Percentiles rank a stretch among this genome's conserved stretches.
phyloP scores from a whole-genome alignment of 2,888 invertebrate genomes.

The Trichopria drosophilae region DNA sequence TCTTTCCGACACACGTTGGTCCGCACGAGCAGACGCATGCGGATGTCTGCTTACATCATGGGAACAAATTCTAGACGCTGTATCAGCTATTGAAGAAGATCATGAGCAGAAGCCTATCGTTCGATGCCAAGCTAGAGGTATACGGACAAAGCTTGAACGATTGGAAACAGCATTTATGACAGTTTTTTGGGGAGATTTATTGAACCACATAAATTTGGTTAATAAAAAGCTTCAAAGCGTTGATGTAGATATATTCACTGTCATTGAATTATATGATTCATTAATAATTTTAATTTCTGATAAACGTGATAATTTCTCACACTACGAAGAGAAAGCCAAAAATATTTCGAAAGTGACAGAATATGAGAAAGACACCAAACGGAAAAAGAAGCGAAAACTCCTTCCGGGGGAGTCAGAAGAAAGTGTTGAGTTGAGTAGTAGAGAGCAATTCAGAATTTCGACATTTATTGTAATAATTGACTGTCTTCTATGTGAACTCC shows the following conservation, averaged over 20 bases:
- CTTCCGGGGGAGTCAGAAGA: conserved; percentile 9
- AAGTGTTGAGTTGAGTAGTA: neutral
- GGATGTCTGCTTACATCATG: conserved; percentile 19
- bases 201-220: conserved; percentile 23
- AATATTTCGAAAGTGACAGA: conserved; percentile 12
- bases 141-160: conserved; percentile 9
- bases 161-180: conserved; percentile 21
- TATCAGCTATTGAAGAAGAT: conserved; percentile 18
- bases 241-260: conserved; percentile 15
- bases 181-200: conserved; percentile 24
- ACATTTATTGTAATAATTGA: conserved; percentile 4
- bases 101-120: conserved; percentile 16
- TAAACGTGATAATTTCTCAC: conserved; percentile 11
- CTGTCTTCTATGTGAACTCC: neutral
- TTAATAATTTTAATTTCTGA: conserved; percentile 11
- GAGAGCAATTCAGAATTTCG: conserved; percentile 4
- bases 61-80: conserved; percentile 7
- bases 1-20: conserved; percentile 29
- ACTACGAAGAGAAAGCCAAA: conserved; percentile 20
- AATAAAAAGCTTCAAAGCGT: conserved; percentile 21
- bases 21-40: conserved; percentile 27
- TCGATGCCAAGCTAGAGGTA: conserved; percentile 24
- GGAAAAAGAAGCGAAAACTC: conserved; percentile 12
- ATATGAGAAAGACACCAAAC: conserved; percentile 3
- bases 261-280: conserved; percentile 23